Evolutionary conservation across 2,888 invertebrate species (phyloP).

Genomic region (Ophion costatus): DNA sequence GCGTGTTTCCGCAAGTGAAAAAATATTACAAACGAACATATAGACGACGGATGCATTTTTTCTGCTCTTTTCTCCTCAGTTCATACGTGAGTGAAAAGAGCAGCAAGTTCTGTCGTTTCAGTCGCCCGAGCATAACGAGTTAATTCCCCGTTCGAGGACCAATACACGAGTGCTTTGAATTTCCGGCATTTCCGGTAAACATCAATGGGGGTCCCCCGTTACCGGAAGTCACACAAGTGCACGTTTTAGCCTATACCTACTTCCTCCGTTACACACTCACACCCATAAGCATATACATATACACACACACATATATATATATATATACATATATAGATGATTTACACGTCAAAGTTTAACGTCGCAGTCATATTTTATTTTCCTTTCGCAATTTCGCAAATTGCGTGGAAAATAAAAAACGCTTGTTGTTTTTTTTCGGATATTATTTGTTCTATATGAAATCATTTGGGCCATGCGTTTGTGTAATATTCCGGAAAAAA

Average conservation of each 20-base stretch:
- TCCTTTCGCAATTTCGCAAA: too few species aligned
- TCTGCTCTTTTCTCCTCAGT: conserved; percentile 12
- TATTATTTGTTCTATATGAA: too few species aligned
- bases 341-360: background rate
- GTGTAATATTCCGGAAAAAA: too few species aligned
- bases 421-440: too few species aligned
- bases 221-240: conserved; percentile 68
- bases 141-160: conserved; percentile 48
- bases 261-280: conserved; percentile 40
- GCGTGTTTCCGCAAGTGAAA: background rate
- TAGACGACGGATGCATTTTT: conserved; percentile 17
- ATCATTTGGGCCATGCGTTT: too few species aligned
- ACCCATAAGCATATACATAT: background rate
- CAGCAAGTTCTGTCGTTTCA: conserved; percentile 43
- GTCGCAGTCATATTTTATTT: too few species aligned
- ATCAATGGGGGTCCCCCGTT: conserved; percentile 14
- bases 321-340: too few species aligned
- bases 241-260: conserved; percentile 51
- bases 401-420: too few species aligned
- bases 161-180: conserved; percentile 52
- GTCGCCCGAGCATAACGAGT: conserved; percentile 54
- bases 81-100: conserved; percentile 25
- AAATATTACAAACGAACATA: conserved; percentile 45
- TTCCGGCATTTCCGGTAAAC: conserved; percentile 65
- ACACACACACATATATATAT: too few species aligned